A percentile compares a stretch with the other conserved stretches of the same genome.
Conservation (phyloP, 2,113 vertebrate genomes). For the Platysternon megacephalum region DNA sequence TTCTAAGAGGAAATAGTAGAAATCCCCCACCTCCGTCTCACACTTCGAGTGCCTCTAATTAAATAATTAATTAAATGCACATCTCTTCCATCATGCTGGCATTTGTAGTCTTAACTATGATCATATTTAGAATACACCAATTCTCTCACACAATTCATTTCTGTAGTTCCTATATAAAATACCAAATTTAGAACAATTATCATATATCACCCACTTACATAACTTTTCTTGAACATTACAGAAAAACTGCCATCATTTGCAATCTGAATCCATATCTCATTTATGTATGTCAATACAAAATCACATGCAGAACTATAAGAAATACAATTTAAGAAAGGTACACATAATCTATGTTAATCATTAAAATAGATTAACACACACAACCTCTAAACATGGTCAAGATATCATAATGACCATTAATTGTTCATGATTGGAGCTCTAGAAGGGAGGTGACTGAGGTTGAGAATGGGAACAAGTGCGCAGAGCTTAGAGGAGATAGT, state of each 20-base stretch:
- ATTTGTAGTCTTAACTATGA: neutral
- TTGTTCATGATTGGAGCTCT: no score
- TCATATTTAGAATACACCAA: neutral
- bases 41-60: neutral
- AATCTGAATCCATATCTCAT: no score
- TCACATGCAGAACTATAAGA: no score
- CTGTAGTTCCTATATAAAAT: neutral
- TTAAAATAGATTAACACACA: no score
- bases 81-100: neutral
- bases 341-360: no score
- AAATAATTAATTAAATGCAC: neutral
- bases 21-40: neutral
- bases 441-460: neutral
- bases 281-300: no score
- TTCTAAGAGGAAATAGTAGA: neutral
- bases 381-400: no score
- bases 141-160: neutral
- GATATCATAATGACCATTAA: no score
- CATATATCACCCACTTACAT: neutral
- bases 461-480: neutral
- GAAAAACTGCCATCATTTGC: neutral
- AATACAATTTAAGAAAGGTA: no score
- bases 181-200: neutral
- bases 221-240: no score
- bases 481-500: neutral